Percentiles rank a stretch among this genome's conserved stretches.
Evolutionary conservation across 2,113 vertebrate species (phyloP).

Genomic region (Psittacara wagleri): DNA sequence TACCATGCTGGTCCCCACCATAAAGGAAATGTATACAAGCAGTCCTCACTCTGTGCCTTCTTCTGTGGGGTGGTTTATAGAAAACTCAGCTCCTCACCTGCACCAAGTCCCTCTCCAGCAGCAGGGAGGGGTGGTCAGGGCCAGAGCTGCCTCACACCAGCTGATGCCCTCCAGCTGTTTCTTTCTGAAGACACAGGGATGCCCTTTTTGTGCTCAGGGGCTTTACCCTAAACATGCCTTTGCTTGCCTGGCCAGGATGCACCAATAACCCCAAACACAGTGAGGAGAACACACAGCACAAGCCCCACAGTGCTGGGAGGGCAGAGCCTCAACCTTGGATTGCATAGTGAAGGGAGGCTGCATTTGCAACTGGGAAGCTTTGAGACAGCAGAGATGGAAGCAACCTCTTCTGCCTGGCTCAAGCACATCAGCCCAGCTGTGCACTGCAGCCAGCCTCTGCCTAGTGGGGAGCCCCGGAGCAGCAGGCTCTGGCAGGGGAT

Average conservation of each 20-base stretch:
- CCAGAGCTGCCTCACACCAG: background rate
- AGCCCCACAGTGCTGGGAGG: background rate
- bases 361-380: background rate
- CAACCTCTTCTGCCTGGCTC: background rate
- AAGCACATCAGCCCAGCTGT: background rate
- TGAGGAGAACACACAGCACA: rapidly evolving
- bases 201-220: background rate
- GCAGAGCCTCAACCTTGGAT: background rate
- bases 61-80: background rate
- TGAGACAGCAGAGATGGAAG: background rate
- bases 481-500: background rate
- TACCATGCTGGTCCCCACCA: background rate
- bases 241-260: background rate
- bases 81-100: background rate
- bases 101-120: background rate
- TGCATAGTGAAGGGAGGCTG: rapidly evolving
- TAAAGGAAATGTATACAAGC: background rate
- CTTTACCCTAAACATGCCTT: background rate
- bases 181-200: background rate
- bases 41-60: background rate
- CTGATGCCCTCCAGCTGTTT: background rate
- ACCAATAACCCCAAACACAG: background rate
- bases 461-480: background rate
- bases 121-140: background rate
- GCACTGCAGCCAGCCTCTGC: background rate